phyloP scores from a whole-genome alignment of 2,888 invertebrate species.

The Furcula furcula region DNA sequence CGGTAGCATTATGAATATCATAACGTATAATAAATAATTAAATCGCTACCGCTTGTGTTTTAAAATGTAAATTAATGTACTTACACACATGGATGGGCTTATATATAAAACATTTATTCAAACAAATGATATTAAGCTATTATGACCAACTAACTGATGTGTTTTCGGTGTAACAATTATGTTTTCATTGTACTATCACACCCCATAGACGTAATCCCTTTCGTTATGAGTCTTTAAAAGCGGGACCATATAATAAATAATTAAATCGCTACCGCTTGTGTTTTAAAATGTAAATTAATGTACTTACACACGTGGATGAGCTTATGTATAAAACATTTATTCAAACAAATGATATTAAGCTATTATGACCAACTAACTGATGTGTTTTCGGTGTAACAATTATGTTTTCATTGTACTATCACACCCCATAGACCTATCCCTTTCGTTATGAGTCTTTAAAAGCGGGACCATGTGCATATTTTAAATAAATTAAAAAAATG shows the following conservation, averaged over 20 bases:
- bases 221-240: too few relatives aligned
- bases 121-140: conserved; percentile 23
- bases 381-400: conserved; percentile 14
- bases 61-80: background rate
- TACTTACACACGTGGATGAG: conserved; percentile 7
- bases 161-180: conserved; percentile 16
- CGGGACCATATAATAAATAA: too few relatives aligned
- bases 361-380: conserved; percentile 14
- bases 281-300: background rate
- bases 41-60: conserved; percentile 6
- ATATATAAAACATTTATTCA: conserved; percentile 24
- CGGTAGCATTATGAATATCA: too few relatives aligned
- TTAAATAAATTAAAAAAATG: too few relatives aligned
- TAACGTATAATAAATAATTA: too few relatives aligned
- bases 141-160: conserved; percentile 9
- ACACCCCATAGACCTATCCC: too few relatives aligned
- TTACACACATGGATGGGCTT: conserved; percentile 11
- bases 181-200: too few relatives aligned
- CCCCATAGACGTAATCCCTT: too few relatives aligned
- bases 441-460: too few relatives aligned
- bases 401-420: too few relatives aligned
- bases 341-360: conserved; percentile 19
- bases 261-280: conserved; percentile 6
- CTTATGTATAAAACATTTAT: conserved; percentile 25
- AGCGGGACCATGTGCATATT: too few relatives aligned